phyloP scores from a whole-genome alignment of 2,113 vertebrate genomes.

The Lethenteron camtschaticum region DNA sequence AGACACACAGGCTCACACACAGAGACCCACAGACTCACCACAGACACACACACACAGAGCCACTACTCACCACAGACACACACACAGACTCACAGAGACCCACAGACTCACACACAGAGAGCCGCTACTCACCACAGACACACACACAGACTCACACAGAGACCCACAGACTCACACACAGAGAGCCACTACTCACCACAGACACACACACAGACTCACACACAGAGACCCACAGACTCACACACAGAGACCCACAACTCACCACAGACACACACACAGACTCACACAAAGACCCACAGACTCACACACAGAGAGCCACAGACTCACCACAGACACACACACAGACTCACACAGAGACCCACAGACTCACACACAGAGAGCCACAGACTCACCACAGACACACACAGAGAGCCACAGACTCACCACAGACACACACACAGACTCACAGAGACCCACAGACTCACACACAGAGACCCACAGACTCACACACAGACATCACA shows the following conservation, averaged over 20 bases:
- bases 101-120: no score
- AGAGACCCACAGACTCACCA: neutral
- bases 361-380: no score
- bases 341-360: no score
- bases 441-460: neutral
- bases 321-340: no score
- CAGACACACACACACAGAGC: neutral
- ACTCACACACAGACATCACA: neutral
- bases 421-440: neutral
- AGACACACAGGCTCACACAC: neutral
- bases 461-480: neutral
- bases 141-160: no score
- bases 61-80: no score
- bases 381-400: no score
- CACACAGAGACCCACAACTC: neutral
- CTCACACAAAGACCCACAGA: neutral
- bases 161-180: no score
- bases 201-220: neutral
- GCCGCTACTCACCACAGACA: no score
- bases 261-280: neutral
- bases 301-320: neutral
- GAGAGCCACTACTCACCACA: no score
- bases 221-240: neutral
- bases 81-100: no score
- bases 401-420: no score